phyloP scores from a whole-genome alignment of 2,888 invertebrate genomes.

The Apotomis capreana region DNA sequence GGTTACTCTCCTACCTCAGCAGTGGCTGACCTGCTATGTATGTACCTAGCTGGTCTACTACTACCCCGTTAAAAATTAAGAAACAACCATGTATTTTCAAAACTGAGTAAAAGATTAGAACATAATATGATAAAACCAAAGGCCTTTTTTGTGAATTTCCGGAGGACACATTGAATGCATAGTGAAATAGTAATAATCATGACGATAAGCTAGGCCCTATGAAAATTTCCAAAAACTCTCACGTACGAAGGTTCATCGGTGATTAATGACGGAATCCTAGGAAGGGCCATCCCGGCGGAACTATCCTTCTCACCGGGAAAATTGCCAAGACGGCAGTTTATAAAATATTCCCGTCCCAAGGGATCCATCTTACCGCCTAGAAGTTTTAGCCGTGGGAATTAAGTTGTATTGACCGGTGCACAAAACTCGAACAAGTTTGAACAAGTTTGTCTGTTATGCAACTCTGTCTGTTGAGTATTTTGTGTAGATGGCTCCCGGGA shows the following conservation, averaged over 20 bases:
- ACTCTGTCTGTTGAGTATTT: neutral
- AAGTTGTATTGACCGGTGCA: conserved; percentile 9
- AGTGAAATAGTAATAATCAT: no score
- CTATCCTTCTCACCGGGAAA: conserved; percentile 35
- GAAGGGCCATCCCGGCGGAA: conserved; percentile 16
- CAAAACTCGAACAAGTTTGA: neutral
- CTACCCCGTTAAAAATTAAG: no score
- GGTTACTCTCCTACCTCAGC: no score
- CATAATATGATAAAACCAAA: no score
- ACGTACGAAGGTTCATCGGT: conserved; percentile 26
- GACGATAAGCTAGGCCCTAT: neutral
- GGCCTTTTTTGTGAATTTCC: no score
- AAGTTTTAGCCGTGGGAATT: conserved; percentile 21
- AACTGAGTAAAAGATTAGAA: no score
- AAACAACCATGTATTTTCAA: no score
- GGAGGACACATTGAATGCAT: no score
- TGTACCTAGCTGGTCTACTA: no score
- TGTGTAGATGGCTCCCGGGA: neutral
- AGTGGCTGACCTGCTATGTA: no score
- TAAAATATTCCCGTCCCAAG: conserved; percentile 32
- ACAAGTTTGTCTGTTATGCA: neutral
- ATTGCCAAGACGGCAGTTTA: conserved; percentile 35
- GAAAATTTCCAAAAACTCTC: conserved; percentile 13
- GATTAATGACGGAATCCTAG: conserved; percentile 21
- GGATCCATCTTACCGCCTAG: neutral